Evolutionary conservation across 2,797 vertebrate genomes (phyloP), one percentile per base, ranked within the genome.

Genomic region (Pseudotriccus pelzelni): DNA sequence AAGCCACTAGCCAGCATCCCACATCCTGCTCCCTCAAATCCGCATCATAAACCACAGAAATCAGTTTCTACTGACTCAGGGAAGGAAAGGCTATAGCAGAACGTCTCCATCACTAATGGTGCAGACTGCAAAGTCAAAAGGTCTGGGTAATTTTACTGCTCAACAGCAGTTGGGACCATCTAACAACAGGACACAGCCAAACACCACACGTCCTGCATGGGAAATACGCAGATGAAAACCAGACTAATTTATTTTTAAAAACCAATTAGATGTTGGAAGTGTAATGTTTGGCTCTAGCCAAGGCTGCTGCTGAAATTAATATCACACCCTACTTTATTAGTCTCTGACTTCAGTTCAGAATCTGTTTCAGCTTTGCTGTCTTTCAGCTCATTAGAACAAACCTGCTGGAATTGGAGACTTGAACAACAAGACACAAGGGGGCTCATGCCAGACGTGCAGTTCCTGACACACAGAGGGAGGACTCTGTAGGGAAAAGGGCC

Each of bases 241-340:
- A 91, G 92, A 92, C 91, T 95, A 87, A 97, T 94, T 95, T 93
- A 92, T 92, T 89, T 94, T 94, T 93, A 88, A 95, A 95, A 94
- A 91, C 69, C 92, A 95, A 94, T 94, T 96, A 94, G 92, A 94
- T 79, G 63, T 70, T 95, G 94, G 73, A 96, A 88, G 89, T 90
- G 56, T 87, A 83, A 84, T 8, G 4, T 59, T 91, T 89, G 76
- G 76, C 85, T 68, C 63, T 81, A 95, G 83, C 87, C 76, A 96
- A 96, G 87, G 76, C 87, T 91, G 89, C 92, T 93, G 92, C 84
- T 78, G 94, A 95, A 96, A 96, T 94, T 91, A 96, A 91, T 96
- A 96, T 96, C 93, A 88, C 92, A 94, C 87, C 84, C 93, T 73
- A 89, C 73, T 96, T 96, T 95, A 95, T 94, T 95, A 94, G 94